phyloP scores from a whole-genome alignment of 2,797 vertebrate genomes.

The Steatocranus sp. region DNA sequence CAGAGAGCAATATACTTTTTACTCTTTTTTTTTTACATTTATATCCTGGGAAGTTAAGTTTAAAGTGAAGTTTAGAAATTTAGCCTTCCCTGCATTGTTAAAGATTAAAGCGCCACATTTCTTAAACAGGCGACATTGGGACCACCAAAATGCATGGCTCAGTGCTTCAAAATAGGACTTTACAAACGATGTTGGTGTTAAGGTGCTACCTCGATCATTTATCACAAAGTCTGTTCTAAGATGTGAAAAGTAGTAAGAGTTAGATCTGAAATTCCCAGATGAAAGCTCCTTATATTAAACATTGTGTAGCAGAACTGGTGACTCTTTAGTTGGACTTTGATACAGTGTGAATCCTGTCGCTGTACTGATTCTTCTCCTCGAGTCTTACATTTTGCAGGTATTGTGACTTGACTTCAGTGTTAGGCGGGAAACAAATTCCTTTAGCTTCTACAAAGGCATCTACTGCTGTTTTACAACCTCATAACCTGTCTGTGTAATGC shows the following conservation, averaged over 20 bases:
- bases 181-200: background rate
- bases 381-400: background rate
- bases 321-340: background rate
- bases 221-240: background rate
- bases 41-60: background rate
- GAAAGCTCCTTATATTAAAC: background rate
- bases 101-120: background rate
- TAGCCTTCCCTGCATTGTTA: background rate
- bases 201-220: background rate
- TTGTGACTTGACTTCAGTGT: background rate
- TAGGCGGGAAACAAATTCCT: background rate
- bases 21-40: background rate
- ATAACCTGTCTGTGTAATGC: background rate
- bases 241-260: background rate
- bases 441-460: background rate
- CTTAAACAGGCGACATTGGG: background rate
- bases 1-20: background rate
- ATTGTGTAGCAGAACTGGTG: background rate
- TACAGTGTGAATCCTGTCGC: rapidly evolving
- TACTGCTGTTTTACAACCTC: background rate
- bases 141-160: background rate
- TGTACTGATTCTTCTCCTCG: background rate
- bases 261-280: rapidly evolving
- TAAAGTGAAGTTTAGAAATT: background rate
- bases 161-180: background rate